Percentiles rank a stretch among this genome's conserved stretches.
phyloP scores from a whole-genome alignment of 2,888 invertebrate genomes.

The Brachynemurus nebulosus region DNA sequence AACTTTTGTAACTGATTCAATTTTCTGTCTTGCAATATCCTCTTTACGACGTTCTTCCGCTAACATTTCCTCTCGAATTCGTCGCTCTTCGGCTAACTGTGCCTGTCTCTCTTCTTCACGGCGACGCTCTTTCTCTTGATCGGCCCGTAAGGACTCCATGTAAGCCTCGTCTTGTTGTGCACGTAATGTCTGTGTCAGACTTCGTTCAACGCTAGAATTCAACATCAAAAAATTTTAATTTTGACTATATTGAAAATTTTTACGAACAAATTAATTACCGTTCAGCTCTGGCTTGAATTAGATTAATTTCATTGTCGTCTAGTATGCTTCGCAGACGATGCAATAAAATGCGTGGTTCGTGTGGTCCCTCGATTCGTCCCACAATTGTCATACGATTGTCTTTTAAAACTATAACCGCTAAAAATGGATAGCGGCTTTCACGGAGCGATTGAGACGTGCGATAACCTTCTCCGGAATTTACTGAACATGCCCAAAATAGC shows the following conservation, averaged over 20 bases:
- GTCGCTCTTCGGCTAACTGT: slow-evolving; percentile 33
- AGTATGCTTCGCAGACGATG: slow-evolving; percentile 62
- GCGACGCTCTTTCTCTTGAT: slow-evolving; percentile 84
- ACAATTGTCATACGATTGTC: slow-evolving; percentile 90
- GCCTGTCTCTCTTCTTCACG: slow-evolving; percentile 40
- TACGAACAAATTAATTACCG: slow-evolving; percentile 35
- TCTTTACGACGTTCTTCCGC: slow-evolving; percentile 32
- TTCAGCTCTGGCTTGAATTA: slow-evolving; percentile 77
- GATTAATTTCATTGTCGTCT: slow-evolving; percentile 72
- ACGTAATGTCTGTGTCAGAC: slow-evolving; percentile 71
- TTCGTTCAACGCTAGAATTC: slow-evolving; percentile 52
- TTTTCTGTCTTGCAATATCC: slow-evolving; percentile 52
- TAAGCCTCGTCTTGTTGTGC: slow-evolving; percentile 92
- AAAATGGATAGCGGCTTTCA: slow-evolving; percentile 68
- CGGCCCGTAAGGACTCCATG: slow-evolving; percentile 75
- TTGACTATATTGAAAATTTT: background rate
- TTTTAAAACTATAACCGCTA: slow-evolving; percentile 80
- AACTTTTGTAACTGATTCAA: slow-evolving; percentile 47
- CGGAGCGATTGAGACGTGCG: slow-evolving; percentile 80
- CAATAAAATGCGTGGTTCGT: slow-evolving; percentile 55
- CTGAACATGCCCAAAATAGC: slow-evolving; percentile 89
- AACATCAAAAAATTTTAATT: slow-evolving; percentile 4
- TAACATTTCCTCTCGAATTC: slow-evolving; percentile 30
- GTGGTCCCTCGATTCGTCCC: slow-evolving; percentile 76
- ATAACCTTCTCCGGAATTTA: slow-evolving; percentile 80